A percentile compares a stretch with the other conserved stretches of the same genome.
Conservation (phyloP, 2,888 invertebrate genomes). For the Stratiomys singularior region DNA sequence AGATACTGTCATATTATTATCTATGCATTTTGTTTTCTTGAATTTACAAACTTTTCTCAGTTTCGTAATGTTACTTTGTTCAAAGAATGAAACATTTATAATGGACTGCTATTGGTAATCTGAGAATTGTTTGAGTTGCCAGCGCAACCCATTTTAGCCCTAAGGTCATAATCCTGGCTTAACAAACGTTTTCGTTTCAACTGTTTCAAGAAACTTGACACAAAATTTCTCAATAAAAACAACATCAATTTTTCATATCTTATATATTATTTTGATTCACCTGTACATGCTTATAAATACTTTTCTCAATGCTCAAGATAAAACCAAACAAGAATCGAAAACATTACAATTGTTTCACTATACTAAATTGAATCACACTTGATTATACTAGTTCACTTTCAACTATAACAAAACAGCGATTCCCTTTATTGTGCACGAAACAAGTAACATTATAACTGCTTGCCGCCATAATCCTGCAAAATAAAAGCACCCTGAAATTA, state of each 20-base stretch:
- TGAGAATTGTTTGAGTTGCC: too few relatives aligned
- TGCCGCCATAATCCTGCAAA: conserved; percentile 51
- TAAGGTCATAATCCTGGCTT: too few relatives aligned
- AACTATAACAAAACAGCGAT: conserved; percentile 47
- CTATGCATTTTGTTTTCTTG: too few relatives aligned
- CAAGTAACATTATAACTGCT: conserved; percentile 1
- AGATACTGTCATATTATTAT: too few relatives aligned
- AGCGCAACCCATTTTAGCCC: too few relatives aligned
- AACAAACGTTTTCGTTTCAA: too few relatives aligned
- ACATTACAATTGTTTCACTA: background rate
- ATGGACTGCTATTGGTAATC: too few relatives aligned
- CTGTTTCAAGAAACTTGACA: too few relatives aligned
- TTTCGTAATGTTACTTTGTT: too few relatives aligned
- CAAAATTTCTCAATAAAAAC: background rate
- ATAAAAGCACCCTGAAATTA: background rate
- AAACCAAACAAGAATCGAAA: background rate
- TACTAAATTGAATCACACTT: background rate
- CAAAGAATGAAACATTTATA: too few relatives aligned
- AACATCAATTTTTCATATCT: background rate
- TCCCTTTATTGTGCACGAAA: conserved; percentile 24
- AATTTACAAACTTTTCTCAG: too few relatives aligned
- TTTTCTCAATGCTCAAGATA: background rate
- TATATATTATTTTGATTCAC: conserved; percentile 2
- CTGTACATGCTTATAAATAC: conserved; percentile 10
- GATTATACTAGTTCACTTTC: conserved; percentile 27